Evolutionary conservation across 2,888 invertebrate genomes (phyloP).

Genomic region (Panopea generosa): DNA sequence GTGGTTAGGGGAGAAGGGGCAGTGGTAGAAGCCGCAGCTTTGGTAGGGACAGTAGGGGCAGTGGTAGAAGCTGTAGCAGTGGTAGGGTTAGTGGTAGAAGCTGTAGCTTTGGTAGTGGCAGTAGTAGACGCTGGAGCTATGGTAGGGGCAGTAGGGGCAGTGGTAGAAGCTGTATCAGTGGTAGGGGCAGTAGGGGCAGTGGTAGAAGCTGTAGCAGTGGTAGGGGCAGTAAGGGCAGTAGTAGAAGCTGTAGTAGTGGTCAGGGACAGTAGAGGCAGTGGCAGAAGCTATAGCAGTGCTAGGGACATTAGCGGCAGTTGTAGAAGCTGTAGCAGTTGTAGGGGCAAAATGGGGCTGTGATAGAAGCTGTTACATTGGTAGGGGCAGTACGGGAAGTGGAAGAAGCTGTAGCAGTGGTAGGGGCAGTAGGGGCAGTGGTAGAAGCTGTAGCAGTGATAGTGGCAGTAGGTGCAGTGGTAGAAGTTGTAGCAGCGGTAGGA

Average conservation of each 20-base stretch:
- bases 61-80: too few relatives aligned
- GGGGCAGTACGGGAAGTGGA: conserved; percentile 1
- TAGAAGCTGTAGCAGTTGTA: too few relatives aligned
- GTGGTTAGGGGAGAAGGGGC: too few relatives aligned
- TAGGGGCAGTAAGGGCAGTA: not conserved
- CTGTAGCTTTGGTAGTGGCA: too few relatives aligned
- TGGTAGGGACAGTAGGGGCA: too few relatives aligned
- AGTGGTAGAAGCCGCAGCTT: too few relatives aligned
- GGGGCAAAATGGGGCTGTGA: not conserved
- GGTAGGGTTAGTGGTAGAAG: too few relatives aligned
- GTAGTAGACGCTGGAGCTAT: too few relatives aligned
- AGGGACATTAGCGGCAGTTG: not conserved
- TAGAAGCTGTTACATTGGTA: not conserved
- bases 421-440: not conserved
- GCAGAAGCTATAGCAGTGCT: conserved; percentile 7
- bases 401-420: not conserved
- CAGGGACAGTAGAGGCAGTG: not conserved
- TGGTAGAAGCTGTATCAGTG: not conserved
- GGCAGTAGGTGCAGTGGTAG: not conserved
- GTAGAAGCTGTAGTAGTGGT: too few relatives aligned
- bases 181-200: too few relatives aligned
- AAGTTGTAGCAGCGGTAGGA: too few relatives aligned
- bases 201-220: conserved; percentile 1
- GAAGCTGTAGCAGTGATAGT: conserved; percentile 6
- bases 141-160: not conserved